phyloP scores from a whole-genome alignment of 1,140 invertebrate genomes.

The Ephestia elutella region DNA sequence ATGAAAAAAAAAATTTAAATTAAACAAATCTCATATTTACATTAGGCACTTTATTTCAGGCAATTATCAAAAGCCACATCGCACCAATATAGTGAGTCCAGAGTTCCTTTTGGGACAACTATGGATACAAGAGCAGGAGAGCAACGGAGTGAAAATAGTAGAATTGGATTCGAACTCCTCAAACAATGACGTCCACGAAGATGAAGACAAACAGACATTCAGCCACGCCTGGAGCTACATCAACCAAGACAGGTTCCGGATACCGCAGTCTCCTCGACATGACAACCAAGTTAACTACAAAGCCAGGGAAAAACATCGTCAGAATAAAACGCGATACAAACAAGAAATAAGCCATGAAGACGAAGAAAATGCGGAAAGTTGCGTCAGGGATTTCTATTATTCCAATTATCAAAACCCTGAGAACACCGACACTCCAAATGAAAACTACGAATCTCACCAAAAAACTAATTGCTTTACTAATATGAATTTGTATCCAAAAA shows the following conservation, averaged over 20 bases:
- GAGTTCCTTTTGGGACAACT: slow-evolving; percentile 17
- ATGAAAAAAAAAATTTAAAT: too few relatives aligned
- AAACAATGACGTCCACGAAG: slow-evolving; percentile 9
- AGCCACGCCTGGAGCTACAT: slow-evolving; percentile 29
- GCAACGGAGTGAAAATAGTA: slow-evolving; percentile 34
- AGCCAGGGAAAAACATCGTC: background rate
- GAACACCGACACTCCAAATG: background rate
- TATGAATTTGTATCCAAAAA: slow-evolving; percentile 18
- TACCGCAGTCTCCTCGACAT: background rate
- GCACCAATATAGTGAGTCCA: slow-evolving; percentile 5
- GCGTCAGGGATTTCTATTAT: background rate
- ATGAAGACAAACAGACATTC: slow-evolving; percentile 7
- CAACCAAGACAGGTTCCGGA: slow-evolving; percentile 15
- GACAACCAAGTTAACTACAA: slow-evolving; percentile 7
- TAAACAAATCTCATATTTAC: too few relatives aligned
- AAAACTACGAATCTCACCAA: background rate
- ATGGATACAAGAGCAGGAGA: slow-evolving; percentile 21
- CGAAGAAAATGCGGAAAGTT: background rate
- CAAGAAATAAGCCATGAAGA: background rate
- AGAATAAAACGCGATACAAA: background rate
- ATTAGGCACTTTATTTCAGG: slow-evolving; percentile 4
- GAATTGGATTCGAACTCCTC: slow-evolving; percentile 40
- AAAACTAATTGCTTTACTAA: slow-evolving; percentile 36
- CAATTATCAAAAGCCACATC: background rate
- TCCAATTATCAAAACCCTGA: background rate